A percentile compares a stretch with the other conserved stretches of the same genome.
These are phyloP conservation scores for Salvelinus sp. DNA, from an alignment of 2,113 vertebrate genomes.

Conservation along the genomic window DNA sequence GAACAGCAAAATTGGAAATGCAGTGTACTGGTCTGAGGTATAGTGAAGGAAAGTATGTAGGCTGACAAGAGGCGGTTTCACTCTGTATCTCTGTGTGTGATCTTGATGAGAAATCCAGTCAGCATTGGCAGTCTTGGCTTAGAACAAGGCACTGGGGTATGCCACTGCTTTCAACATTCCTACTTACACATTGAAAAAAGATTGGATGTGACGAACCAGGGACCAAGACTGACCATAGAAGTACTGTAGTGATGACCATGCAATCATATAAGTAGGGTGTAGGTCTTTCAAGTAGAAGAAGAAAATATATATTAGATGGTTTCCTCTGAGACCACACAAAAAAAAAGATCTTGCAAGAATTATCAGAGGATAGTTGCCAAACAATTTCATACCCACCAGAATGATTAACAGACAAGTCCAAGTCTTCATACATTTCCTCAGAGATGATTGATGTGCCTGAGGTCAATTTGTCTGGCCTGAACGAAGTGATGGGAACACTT, in stretches of 20 bases:
- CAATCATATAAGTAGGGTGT: no score
- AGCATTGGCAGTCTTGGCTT: slow-evolving; percentile 24
- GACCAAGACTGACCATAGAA: not conserved
- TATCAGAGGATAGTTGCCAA: slow-evolving; percentile 33
- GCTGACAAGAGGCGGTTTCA: not conserved
- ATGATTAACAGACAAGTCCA: slow-evolving; percentile 45
- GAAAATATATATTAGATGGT: no score
- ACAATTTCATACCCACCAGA: not conserved
- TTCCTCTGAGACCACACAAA: slow-evolving; percentile 3
- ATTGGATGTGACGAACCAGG: not conserved
- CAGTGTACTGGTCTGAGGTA: no score
- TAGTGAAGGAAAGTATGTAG: no score
- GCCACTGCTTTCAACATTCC: slow-evolving; percentile 28
- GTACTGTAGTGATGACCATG: no score
- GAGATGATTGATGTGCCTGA: slow-evolving; percentile 10
- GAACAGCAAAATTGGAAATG: no score
- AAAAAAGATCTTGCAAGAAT: slow-evolving; percentile 13
- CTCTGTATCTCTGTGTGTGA: slow-evolving; percentile 48
- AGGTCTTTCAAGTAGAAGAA: not conserved
- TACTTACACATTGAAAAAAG: slow-evolving; percentile 16
- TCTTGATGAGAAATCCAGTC: slow-evolving; percentile 62
- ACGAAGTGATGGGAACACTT: slow-evolving; percentile 22
- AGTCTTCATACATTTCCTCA: slow-evolving; percentile 21
- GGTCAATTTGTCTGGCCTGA: slow-evolving; percentile 22
- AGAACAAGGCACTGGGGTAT: slow-evolving; percentile 30